Conservation (phyloP, 2,113 vertebrate genomes). For the Myotis brandtii region DNA sequence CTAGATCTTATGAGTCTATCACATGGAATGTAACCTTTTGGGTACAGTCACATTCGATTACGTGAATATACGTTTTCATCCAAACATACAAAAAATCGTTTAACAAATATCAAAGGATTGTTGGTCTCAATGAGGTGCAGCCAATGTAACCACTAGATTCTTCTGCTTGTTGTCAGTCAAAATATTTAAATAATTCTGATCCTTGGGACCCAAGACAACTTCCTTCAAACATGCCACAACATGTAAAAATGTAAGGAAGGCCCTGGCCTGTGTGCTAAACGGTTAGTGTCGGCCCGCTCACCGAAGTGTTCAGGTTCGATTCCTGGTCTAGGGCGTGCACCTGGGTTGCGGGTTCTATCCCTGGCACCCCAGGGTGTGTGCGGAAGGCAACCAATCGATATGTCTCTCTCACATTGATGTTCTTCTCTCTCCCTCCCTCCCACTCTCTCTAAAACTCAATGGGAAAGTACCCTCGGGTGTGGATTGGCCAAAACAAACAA, state of each 20-base stretch:
- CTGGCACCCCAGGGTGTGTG: too few species aligned
- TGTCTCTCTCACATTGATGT: background rate
- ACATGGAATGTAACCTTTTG: background rate
- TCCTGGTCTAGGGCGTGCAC: too few species aligned
- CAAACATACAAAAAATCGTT: background rate
- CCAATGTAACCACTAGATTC: background rate
- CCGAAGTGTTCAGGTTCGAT: too few species aligned
- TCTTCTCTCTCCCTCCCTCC: background rate
- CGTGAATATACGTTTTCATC: background rate
- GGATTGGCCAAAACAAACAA: background rate
- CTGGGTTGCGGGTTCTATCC: too few species aligned
- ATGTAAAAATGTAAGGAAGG: background rate
- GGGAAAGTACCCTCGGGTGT: background rate
- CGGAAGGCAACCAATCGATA: background rate
- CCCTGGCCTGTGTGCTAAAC: too few species aligned
- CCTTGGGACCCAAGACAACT: background rate
- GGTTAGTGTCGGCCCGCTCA: too few species aligned
- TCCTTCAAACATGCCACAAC: background rate
- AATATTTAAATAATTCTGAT: conserved; percentile 21
- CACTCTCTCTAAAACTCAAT: background rate
- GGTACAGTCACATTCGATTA: background rate
- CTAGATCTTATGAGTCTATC: background rate
- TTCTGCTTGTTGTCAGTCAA: background rate
- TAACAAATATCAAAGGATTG: background rate
- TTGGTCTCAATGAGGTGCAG: background rate